Evolutionary conservation across 2,888 invertebrate species (phyloP).

Genomic region (Ryuthela nishihirai): DNA sequence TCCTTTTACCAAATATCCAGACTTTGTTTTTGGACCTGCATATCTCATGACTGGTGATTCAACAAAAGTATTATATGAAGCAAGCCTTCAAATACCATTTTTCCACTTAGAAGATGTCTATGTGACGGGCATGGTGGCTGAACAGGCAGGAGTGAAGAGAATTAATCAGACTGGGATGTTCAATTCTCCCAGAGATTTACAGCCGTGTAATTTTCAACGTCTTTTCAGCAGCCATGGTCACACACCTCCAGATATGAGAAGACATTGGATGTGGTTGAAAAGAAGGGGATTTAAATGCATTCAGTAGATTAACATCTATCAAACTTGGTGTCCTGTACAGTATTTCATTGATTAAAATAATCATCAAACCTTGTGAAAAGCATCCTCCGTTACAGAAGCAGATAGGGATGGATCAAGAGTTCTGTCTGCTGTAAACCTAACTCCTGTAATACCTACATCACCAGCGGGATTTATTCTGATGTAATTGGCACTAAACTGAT

Average conservation of each 20-base stretch:
- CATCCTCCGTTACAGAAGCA: no score
- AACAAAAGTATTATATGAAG: constrained; percentile 43
- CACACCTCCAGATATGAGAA: constrained; percentile 36
- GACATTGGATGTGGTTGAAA: constrained; percentile 39
- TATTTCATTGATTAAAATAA: no score
- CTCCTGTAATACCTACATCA: no score
- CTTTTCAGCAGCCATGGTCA: constrained; percentile 43
- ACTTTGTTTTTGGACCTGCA: constrained; percentile 49
- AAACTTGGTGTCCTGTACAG: no score
- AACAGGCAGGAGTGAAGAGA: constrained; percentile 43
- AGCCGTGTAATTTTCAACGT: constrained; percentile 53
- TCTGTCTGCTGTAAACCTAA: no score
- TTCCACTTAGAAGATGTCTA: constrained; percentile 51
- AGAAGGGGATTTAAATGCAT: constrained; percentile 28
- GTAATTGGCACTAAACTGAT: no score
- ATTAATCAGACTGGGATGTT: constrained; percentile 39
- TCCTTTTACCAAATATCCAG: constrained; percentile 45
- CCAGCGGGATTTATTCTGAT: no score
- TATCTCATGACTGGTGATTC: constrained; percentile 47
- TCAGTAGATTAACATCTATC: not conserved
- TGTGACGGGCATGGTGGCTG: constrained; percentile 49
- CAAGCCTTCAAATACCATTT: constrained; percentile 40
- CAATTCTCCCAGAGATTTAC: constrained; percentile 25
- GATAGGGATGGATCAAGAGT: no score
- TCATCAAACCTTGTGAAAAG: no score